Evolutionary conservation across 2,888 invertebrate species (phyloP), one percentile per base, ranked within the genome.

Genomic region (Matsumyia berberina): DNA sequence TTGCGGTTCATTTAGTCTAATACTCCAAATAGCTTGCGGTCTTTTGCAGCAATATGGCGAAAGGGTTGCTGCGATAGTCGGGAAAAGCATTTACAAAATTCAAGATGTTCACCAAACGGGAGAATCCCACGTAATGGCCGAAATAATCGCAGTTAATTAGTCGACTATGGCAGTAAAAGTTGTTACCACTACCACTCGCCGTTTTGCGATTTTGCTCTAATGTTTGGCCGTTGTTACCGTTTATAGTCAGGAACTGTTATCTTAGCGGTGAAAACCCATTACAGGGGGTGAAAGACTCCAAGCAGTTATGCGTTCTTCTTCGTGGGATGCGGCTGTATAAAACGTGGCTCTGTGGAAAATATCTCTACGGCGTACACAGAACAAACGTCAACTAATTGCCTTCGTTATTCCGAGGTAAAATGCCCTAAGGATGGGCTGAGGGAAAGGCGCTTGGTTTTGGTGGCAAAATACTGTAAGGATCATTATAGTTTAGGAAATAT

Each of bases 131-230:
- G 91, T 91, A 91, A 91, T 91, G 91, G 91, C 90, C 91, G 91
- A 91, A 91, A 91, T 91, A 91, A 91, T 91, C 91, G 91, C 89
- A 91, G 91, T 91, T 91, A 91, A 91, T 91, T 91, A 91, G 91
- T 90, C 91, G 91, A 88, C 90, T 89, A 86, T 85, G 67, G 86
- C 35, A 44, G 70, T 44, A 12, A 60, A 58, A 58, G 69, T 79
- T 83, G 69, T 57, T 82, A 67, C 51, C 42, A 51, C 29, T 67
- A 62, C 53, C 44, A 4, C 24, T 62, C 35, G 69, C 57, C 57
- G 73, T 77, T 80, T 46, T 57, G 67, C 24, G 74, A 64, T 79
- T 79, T 35, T 8, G 53, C 46, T 76, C 62, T 76, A 79, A 57
- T 79, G 58, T 70, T 80, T 85, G 80, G 80, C 69, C 64, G 80